These are phyloP conservation scores for Pangasius larnaudii DNA, from an alignment of 2,797 vertebrate genomes.

Conservation along the genomic window DNA sequence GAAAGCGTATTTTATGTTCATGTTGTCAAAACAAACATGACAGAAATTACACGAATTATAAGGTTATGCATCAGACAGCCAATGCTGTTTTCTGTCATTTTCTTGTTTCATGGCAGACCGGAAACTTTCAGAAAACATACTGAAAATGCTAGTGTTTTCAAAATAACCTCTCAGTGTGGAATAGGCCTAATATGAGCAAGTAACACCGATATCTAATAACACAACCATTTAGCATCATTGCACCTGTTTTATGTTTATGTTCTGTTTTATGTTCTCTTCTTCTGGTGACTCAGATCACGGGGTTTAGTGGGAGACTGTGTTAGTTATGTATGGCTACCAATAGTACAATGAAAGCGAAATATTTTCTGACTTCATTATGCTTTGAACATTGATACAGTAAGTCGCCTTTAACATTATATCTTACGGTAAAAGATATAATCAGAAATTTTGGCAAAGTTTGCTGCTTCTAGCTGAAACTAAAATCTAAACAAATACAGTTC, in stretches of 20 bases:
- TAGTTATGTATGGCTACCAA: not conserved
- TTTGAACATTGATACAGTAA: not conserved
- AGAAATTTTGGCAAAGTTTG: not conserved
- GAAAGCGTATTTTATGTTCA: not conserved
- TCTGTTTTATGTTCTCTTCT: conserved; percentile 4
- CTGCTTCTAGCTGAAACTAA: not conserved
- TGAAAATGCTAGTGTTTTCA: not conserved
- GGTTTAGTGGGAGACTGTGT: not conserved
- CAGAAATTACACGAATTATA: not conserved
- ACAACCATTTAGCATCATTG: not conserved
- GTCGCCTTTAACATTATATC: not conserved
- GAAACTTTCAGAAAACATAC: not conserved
- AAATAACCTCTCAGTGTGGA: not conserved
- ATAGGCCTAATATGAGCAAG: not conserved
- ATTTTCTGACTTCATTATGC: not conserved
- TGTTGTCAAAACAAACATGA: not conserved
- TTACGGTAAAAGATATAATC: not conserved
- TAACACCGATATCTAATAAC: not conserved
- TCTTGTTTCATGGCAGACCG: not conserved
- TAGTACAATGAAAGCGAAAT: not conserved
- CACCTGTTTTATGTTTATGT: conserved; percentile 27
- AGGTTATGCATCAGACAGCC: not conserved
- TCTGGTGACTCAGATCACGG: not conserved
- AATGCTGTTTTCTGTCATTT: not conserved
- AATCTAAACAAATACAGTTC: not conserved